Conservation (phyloP, 2,888 invertebrate genomes). For the Lapara coniferarum region DNA sequence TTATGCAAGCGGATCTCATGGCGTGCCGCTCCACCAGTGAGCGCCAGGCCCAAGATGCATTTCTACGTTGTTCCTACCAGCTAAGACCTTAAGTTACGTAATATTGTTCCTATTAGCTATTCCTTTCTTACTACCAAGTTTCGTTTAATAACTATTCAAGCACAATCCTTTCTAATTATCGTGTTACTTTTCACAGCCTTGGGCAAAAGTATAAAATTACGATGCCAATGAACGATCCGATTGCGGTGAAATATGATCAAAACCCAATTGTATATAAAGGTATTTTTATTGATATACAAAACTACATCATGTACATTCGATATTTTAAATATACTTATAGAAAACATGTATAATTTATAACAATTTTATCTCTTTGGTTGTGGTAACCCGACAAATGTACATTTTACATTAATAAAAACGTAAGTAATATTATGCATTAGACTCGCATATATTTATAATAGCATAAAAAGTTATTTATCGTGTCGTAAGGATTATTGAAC, state of each 20-base stretch:
- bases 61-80: too few relatives aligned
- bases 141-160: background rate
- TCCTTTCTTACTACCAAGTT: background rate
- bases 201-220: constrained; percentile 26
- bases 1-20: too few relatives aligned
- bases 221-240: constrained; percentile 35
- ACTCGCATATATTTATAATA: too few relatives aligned
- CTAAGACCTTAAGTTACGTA: too few relatives aligned
- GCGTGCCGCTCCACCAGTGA: too few relatives aligned
- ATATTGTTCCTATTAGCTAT: too few relatives aligned
- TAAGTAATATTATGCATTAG: too few relatives aligned
- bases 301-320: constrained; percentile 33
- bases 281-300: constrained; percentile 37
- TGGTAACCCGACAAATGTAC: constrained; percentile 7
- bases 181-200: constrained; percentile 30
- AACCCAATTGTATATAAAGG: constrained; percentile 45
- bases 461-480: too few relatives aligned
- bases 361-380: constrained; percentile 14
- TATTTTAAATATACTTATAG: constrained; percentile 3
- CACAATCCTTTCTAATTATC: constrained; percentile 2
- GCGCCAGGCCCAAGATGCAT: too few relatives aligned
- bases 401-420: background rate
- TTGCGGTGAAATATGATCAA: constrained; percentile 52
- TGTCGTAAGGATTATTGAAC: too few relatives aligned
- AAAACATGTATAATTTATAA: background rate